Evolutionary conservation across 2,113 vertebrate genomes (phyloP).

Genomic region (Zeus faber): DNA sequence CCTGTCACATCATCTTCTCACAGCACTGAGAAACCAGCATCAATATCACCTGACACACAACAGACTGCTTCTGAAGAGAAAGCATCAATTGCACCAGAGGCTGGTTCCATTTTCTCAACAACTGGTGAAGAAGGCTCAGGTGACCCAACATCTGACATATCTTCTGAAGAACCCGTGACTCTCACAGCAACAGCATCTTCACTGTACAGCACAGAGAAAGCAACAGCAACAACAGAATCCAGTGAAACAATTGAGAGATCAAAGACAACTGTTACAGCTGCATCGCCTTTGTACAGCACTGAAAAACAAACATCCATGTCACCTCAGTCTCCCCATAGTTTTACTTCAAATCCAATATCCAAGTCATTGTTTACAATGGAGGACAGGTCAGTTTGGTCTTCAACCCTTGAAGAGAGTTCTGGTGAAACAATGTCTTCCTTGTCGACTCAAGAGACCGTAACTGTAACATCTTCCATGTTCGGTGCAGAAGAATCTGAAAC

Average conservation of each 20-base stretch:
- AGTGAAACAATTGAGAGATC: not conserved
- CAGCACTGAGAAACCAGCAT: slow-evolving; percentile 7
- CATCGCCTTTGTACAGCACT: not conserved
- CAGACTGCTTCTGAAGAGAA: not conserved
- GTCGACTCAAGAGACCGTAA: not conserved
- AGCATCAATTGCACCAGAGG: not conserved
- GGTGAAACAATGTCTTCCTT: too few relatives aligned
- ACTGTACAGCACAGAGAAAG: not conserved
- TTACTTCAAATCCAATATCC: too few relatives aligned
- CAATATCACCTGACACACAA: not conserved
- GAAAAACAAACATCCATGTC: not conserved
- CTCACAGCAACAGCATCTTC: too few relatives aligned
- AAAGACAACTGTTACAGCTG: not conserved
- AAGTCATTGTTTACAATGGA: too few relatives aligned
- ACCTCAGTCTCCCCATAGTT: too few relatives aligned
- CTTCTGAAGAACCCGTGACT: too few relatives aligned
- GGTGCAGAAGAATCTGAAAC: not conserved
- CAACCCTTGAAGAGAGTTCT: too few relatives aligned
- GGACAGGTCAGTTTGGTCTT: too few relatives aligned
- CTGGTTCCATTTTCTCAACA: not conserved
- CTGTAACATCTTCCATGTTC: not conserved
- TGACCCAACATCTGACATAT: too few relatives aligned
- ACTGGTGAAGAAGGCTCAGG: too few relatives aligned
- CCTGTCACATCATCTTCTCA: not conserved
- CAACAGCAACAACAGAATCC: not conserved